Percentiles rank a stretch among this genome's conserved stretches.
Conservation (phyloP, 2,797 vertebrate species). For the Gymnopithys bicolor region DNA sequence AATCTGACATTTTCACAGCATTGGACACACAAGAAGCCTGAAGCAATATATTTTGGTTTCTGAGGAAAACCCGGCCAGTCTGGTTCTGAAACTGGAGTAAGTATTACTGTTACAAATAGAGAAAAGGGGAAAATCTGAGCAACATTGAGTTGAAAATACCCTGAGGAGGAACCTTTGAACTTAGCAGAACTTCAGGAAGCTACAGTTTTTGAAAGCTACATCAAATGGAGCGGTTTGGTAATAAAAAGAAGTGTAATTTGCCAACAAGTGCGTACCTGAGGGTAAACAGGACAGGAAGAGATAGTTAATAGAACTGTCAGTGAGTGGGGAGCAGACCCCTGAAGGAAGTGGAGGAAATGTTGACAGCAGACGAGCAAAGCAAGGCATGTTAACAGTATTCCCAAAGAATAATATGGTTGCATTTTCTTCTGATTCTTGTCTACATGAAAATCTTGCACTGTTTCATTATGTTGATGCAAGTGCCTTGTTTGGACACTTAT, state of each 20-base stretch:
- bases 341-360: slow-evolving; percentile 26
- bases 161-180: neutral
- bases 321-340: neutral
- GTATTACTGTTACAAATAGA: neutral
- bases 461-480: slow-evolving; percentile 38
- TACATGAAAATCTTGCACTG: neutral
- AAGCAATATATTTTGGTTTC: neutral
- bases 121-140: neutral
- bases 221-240: neutral
- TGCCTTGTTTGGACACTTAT: slow-evolving; percentile 18
- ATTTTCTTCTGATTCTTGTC: slow-evolving; percentile 26
- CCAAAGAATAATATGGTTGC: neutral
- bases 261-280: slow-evolving; percentile 9
- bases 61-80: neutral
- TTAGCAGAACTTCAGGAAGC: neutral
- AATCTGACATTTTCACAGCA: neutral
- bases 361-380: slow-evolving; percentile 38
- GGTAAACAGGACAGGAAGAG: slow-evolving; percentile 10
- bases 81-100: neutral
- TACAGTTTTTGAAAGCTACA: neutral
- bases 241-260: neutral
- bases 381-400: neutral
- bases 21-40: neutral
- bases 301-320: slow-evolving; percentile 3
- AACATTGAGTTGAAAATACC: neutral